Conservation (phyloP, 1,140 invertebrate genomes). For the Solenopsis fugax region DNA sequence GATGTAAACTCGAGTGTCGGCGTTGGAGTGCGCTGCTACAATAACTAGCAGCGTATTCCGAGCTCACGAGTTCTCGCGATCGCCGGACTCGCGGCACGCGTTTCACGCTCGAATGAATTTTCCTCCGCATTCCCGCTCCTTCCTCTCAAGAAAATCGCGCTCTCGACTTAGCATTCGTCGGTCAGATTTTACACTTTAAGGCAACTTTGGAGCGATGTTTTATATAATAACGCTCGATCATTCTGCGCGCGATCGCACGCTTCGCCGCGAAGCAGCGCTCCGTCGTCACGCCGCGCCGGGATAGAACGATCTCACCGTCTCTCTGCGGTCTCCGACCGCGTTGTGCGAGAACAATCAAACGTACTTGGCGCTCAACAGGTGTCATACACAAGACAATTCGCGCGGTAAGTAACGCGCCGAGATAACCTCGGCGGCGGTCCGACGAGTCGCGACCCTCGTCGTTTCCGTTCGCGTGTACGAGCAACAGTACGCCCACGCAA, state of each 20-base stretch:
- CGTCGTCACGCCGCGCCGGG: neutral
- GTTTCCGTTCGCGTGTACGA: neutral
- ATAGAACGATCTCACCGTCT: slow-evolving; percentile 4
- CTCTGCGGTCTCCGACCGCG: neutral
- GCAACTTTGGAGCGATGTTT: too few relatives aligned
- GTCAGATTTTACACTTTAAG: neutral
- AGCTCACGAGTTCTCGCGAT: neutral
- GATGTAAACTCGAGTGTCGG: slow-evolving; percentile 51
- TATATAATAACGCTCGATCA: neutral
- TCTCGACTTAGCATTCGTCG: neutral
- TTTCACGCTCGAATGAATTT: neutral
- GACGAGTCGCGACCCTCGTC: slow-evolving; percentile 23
- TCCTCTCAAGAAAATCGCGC: neutral
- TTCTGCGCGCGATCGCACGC: neutral
- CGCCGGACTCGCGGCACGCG: neutral
- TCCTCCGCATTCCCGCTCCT: neutral
- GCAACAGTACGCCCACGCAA: slow-evolving; percentile 23
- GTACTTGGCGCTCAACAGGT: slow-evolving; percentile 84
- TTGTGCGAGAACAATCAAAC: slow-evolving; percentile 73
- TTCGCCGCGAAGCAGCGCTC: neutral
- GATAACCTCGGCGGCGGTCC: slow-evolving; percentile 20
- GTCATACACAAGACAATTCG: slow-evolving; percentile 81
- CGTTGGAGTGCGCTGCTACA: slow-evolving; percentile 5
- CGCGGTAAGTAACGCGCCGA: slow-evolving; percentile 74
- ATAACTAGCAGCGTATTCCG: neutral